Base-by-base conservation (phyloP, 2,888 invertebrate genomes). In the Antitype chi region DNA sequence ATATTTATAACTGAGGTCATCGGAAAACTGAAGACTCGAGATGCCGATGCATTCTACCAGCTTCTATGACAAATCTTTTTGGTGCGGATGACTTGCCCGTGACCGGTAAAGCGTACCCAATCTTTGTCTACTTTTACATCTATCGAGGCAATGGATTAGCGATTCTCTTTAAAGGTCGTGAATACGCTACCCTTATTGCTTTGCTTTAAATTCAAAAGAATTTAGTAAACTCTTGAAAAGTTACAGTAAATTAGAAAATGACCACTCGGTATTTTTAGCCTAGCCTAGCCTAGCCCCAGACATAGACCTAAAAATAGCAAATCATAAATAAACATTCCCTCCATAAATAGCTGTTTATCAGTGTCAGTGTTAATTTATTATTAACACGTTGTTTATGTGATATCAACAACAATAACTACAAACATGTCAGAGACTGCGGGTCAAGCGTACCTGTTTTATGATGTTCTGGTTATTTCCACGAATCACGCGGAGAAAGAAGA, bases 391-490 rank as follows among this genome's bases (percentile, higher is more conserved):
- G 68, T 68, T 38, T 64, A 64, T 64, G 20, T 5, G 68, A 63
- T 73, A 23, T 15, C 28, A 57, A 73, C 47, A 76, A 76, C 68
- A 84, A 73, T 66, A 87, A 78, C 64, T 78, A 72, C 75, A 75
- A 78, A 43, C 6, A 70, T 75, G 80, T 82, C 88, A 68, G 32
- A 68, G 74, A 57, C 75, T 0, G 15, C 59, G 64, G 89, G 87
- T 86, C 86, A 85, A 70, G 63, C 74, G 43, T 74, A 88, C 89
- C 89, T 88, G 87, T 11, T 87, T 87, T 78, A 81, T 71, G 70
- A 71, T 43, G 28, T 11, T 59, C 57, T 17, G 88, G 77, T 66
- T 77, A 77, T 86, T 88, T 84, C 85, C 82, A 86, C 66, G 25
- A 62, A 69, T 13, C 43, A 47, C 8, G 25, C 32, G 23, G 32